phyloP scores from a whole-genome alignment of 2,888 invertebrate species.

The Drosophila multiciliata region DNA sequence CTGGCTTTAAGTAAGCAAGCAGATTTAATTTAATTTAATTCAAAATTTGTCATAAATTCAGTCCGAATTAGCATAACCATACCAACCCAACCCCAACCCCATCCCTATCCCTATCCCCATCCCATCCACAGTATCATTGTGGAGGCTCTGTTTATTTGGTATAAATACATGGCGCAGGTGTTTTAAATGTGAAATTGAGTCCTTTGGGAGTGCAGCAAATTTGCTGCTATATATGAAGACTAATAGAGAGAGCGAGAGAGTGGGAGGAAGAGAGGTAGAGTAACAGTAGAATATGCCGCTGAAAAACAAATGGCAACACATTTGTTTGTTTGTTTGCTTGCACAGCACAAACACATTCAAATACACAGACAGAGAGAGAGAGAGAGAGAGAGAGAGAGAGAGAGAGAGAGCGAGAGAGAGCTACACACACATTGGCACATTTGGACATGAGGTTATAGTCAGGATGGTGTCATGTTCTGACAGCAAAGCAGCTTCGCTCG shows the following conservation, averaged over 20 bases:
- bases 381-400: neutral
- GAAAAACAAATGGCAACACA: conserved; percentile 65
- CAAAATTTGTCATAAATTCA: conserved; percentile 16
- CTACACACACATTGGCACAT: neutral
- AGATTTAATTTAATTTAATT: neutral
- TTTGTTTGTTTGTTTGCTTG: conserved; percentile 48
- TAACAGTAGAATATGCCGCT: conserved; percentile 28
- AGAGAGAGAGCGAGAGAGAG: neutral
- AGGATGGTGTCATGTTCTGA: conserved; percentile 25
- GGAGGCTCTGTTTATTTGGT: conserved; percentile 23
- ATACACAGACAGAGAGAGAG: neutral
- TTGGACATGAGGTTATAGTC: conserved; percentile 17
- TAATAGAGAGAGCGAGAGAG: neutral
- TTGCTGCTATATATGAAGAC: conserved; percentile 36
- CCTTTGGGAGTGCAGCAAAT: conserved; percentile 65
- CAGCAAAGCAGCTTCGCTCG: conserved; percentile 40
- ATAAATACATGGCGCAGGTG: conserved; percentile 59
- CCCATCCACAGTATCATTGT: neutral
- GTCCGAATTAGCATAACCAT: conserved; percentile 27
- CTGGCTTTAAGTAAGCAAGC: neutral
- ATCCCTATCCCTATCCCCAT: too few relatives aligned
- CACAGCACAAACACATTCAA: neutral
- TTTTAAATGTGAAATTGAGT: conserved; percentile 59
- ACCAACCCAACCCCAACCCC: too few relatives aligned
- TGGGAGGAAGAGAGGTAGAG: neutral